These are phyloP conservation scores for Diadophis punctatus DNA, from an alignment of 2,113 vertebrate species.

Conservation along the genomic window DNA sequence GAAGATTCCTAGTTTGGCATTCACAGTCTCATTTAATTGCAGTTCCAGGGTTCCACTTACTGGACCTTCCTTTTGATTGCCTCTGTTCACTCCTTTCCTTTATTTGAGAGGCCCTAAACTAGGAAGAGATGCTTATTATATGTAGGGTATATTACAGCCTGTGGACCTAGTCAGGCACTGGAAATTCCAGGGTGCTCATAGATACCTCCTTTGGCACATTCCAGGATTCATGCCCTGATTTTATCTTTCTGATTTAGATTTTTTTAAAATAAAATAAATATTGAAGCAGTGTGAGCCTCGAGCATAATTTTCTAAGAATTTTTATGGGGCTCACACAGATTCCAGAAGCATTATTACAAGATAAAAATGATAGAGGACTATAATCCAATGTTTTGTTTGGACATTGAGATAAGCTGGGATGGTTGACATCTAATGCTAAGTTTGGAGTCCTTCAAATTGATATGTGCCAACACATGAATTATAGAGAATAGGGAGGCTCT, in stretches of 20 bases:
- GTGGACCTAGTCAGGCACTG: neutral
- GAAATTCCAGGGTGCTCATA: neutral
- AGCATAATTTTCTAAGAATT: neutral
- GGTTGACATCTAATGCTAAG: neutral
- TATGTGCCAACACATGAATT: neutral
- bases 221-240: neutral
- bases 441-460: neutral
- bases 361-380: neutral
- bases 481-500: neutral
- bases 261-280: neutral
- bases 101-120: neutral
- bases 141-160: neutral
- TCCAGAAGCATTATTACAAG: neutral
- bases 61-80: neutral
- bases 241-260: neutral
- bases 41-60: neutral
- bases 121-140: neutral
- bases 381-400: neutral
- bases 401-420: neutral
- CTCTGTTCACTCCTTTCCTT: neutral
- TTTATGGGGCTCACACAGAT: neutral
- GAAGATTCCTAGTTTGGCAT: neutral
- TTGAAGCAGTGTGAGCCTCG: neutral
- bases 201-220: neutral
- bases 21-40: neutral